phyloP scores from a whole-genome alignment of 2,113 vertebrate species.

The Tyrannus savana region DNA sequence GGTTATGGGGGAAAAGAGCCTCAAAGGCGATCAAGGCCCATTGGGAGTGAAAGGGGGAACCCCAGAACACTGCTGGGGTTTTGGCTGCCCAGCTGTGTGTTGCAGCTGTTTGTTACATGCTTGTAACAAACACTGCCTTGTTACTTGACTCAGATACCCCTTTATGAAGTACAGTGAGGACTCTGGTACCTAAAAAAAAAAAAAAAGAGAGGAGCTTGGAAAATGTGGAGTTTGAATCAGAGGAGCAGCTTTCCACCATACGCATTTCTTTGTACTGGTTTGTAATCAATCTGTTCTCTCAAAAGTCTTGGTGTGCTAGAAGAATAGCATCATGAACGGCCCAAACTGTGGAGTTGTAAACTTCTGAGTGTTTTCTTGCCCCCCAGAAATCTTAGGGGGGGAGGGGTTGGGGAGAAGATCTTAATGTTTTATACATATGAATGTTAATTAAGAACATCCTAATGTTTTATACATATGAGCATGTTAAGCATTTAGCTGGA shows the following conservation, averaged over 20 bases:
- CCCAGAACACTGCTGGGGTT: fast-evolving
- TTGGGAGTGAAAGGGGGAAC: background rate
- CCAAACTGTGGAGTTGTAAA: background rate
- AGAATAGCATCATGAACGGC: background rate
- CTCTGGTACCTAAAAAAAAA: background rate
- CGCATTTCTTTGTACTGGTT: background rate
- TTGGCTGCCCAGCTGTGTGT: background rate
- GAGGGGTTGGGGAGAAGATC: background rate
- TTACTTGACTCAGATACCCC: background rate
- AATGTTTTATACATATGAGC: background rate
- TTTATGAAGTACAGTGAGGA: background rate
- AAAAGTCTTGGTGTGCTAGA: background rate
- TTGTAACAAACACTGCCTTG: background rate
- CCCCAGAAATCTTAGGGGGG: background rate
- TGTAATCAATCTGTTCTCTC: background rate
- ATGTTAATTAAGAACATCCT: no score
- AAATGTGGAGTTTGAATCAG: background rate
- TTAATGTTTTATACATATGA: background rate
- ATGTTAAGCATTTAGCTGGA: background rate
- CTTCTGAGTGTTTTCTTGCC: background rate
- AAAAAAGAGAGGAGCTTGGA: background rate
- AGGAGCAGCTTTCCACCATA: background rate
- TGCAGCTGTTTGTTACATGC: background rate
- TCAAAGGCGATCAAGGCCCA: background rate
- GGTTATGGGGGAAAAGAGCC: background rate